Base-by-base conservation (phyloP, 1,140 invertebrate species). In the Lepidotrigona ventralis region DNA sequence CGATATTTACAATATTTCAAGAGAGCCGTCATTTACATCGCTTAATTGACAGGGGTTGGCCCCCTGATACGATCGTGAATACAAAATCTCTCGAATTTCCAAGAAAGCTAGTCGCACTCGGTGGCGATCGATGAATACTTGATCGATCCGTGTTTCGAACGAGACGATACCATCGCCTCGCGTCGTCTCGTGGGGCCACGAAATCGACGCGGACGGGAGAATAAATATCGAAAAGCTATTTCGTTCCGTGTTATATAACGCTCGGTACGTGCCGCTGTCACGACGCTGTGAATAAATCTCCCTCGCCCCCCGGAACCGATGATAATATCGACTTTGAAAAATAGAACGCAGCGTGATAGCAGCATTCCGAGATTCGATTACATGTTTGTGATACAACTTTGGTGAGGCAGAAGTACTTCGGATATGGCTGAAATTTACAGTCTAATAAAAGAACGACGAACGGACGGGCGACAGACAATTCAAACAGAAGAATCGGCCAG, bases 161-260 rank as follows among this genome's bases (percentile, higher is more conserved):
- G 5, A 46, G 39, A 9, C 46, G 79, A 74, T 81, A 56, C 19
- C 56, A 73, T 80, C 79, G 69, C n/a, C 12, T 69, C 46, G 12
- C 6, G 33, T 39, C 33, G 33, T 3, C 33, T 39, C 33, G 33
- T 39, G n/a, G 39, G 6, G 19, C 64, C 3, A 29, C 6, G 29
- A 23, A 26, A 74, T 74, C 51, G 60, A 66, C 14, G 26, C 29
- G 2, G 12, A 33, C 51, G 51, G 51, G 54, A 66, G 68, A 69
- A 81, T 68, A 81, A 81, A 76, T 81, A 76, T 76, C 60, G 63
- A n/a, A 76, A 81, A 81, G 8, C 53, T 29, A 58, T 81, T 81
- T 3, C 2, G 17, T 26, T 75, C 54, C 19, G 68, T 15, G 12
- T 46, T 8, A 8, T 53, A 46, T 14, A 77, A 64, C 56, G 19